Evolutionary conservation across 1,140 invertebrate genomes (phyloP).

Genomic region (Cydia pomonella): DNA sequence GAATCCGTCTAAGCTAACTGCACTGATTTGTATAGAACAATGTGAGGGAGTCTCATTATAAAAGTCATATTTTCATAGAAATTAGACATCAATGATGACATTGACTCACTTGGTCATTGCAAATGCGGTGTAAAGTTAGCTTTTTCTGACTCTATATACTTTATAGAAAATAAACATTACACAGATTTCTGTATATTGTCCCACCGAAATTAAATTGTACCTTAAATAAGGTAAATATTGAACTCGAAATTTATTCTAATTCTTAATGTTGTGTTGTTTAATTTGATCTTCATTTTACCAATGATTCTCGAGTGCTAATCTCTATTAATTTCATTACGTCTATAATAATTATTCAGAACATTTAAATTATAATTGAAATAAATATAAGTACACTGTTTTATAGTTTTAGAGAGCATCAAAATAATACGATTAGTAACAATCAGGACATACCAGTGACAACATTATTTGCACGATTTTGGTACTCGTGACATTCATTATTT

Average conservation of each 20-base stretch:
- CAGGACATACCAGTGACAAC: not conserved
- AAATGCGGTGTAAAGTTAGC: too few relatives aligned
- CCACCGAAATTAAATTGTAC: not conserved
- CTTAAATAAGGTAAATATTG: not conserved
- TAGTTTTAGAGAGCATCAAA: not conserved
- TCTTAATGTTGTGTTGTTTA: not conserved
- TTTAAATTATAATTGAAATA: not conserved
- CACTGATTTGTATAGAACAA: too few relatives aligned
- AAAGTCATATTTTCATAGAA: too few relatives aligned
- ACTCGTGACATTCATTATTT: too few relatives aligned
- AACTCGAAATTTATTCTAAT: not conserved
- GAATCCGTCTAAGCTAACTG: too few relatives aligned
- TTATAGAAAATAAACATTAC: too few relatives aligned
- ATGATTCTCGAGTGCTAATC: conserved; percentile 7
- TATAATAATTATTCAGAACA: not conserved
- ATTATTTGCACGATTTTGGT: too few relatives aligned
- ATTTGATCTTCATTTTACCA: not conserved
- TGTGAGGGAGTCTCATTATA: too few relatives aligned
- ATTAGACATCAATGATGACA: too few relatives aligned
- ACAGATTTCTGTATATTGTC: too few relatives aligned
- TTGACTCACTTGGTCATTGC: too few relatives aligned
- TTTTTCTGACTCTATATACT: too few relatives aligned
- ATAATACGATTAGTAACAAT: not conserved
- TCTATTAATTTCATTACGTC: not conserved
- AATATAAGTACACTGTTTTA: conserved; percentile 17